Base-by-base conservation (phyloP, 2,113 vertebrate genomes). In the Scortum barcoo region DNA sequence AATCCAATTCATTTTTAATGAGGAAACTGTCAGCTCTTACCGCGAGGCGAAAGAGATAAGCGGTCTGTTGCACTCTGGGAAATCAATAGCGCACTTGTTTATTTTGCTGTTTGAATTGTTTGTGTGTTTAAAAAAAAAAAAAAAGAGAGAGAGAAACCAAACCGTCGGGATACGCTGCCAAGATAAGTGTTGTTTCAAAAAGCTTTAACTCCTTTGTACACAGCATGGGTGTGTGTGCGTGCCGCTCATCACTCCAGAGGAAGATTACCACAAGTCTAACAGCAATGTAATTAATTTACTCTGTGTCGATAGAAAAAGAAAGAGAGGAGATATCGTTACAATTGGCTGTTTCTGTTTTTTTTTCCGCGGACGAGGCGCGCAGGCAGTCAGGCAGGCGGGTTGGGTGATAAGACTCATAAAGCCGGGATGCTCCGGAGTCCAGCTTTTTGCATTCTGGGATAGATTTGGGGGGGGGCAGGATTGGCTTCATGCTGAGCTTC, bases 101-200 rank as follows among this genome's bases (percentile, higher is more conserved):
- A 96, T 96, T 97, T 96, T 96, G 96, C 96, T 95, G 95, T 96
- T 95, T 94, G 95, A 96, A 96, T 96, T 96, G 96, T 97, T 96
- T 96, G 95, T 93, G 93, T 91, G 89, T 92, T 94, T 93, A 93
- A 95, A 91, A 93, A 74, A 91, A n/a, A n/a, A n/a, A n/a, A n/a
- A n/a, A n/a, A n/a, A n/a, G n/a, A n/a, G n/a, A n/a, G n/a, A n/a
- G n/a, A n/a, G n/a, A n/a, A n/a, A n/a, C n/a, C 79, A 89, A 90
- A 92, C 77, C 78, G 75, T 75, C 83, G 90, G 94, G 93, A 94
- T 91, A 85, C 84, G 87, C 91, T 68, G 85, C 84, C 83, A 76
- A 93, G 95, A 96, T 94, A 94, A 93, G 91, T 92, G 93, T 71
- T 83, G 92, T 89, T 92, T 91, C 86, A 81, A 84, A 88, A 88